phyloP scores from a whole-genome alignment of 2,888 invertebrate genomes.

The Scaptomyza parva region DNA sequence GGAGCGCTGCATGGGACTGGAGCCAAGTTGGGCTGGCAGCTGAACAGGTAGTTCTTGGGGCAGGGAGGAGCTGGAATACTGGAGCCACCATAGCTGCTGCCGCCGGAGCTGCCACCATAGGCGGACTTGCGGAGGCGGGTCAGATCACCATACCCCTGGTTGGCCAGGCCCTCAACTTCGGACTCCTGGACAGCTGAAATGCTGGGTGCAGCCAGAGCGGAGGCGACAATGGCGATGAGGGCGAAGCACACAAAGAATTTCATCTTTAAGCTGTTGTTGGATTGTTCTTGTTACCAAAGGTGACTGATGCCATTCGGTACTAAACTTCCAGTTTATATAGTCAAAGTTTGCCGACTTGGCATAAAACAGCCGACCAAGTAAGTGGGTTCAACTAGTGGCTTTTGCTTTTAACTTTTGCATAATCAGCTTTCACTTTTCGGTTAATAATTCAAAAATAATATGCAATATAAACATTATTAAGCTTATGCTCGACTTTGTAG shows the following conservation, averaged over 20 bases:
- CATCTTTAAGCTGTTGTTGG: conserved; percentile 63
- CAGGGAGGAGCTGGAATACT: conserved; percentile 74
- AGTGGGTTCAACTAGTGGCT: conserved; percentile 51
- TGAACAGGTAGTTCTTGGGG: conserved; percentile 80
- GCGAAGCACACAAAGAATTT: conserved; percentile 77
- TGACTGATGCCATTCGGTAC: conserved; percentile 64
- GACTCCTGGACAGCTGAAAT: conserved; percentile 48
- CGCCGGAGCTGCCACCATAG: conserved; percentile 67
- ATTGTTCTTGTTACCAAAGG: conserved; percentile 54
- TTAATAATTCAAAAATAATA: background rate
- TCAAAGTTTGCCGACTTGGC: conserved; percentile 59
- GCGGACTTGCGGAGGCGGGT: conserved; percentile 78
- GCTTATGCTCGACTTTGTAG: background rate
- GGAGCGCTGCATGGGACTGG: conserved; percentile 75
- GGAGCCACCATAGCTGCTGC: conserved; percentile 59
- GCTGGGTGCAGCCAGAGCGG: conserved; percentile 61
- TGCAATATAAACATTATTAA: background rate
- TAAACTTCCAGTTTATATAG: conserved; percentile 61
- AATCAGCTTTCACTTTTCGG: conserved; percentile 34
- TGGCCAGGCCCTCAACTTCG: conserved; percentile 47
- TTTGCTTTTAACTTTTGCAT: conserved; percentile 28
- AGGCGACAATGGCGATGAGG: conserved; percentile 61
- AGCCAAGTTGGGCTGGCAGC: conserved; percentile 78
- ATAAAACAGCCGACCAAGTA: conserved; percentile 44
- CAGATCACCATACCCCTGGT: conserved; percentile 64